Conservation (phyloP, 2,113 vertebrate species). For the Cephalopterus ornatus region DNA sequence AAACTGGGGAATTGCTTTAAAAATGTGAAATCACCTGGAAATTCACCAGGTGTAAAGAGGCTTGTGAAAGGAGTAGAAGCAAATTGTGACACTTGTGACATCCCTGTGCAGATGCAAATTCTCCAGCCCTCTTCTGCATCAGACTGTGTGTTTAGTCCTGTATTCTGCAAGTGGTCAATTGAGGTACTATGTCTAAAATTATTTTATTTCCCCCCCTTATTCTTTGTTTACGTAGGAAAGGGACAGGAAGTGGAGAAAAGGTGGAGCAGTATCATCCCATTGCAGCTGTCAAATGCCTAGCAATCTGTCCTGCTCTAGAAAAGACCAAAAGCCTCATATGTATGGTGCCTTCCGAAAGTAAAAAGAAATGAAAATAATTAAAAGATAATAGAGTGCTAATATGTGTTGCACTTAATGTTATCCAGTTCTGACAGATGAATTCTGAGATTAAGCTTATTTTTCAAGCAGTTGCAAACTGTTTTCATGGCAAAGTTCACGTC, state of each 20-base stretch:
- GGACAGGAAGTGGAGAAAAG: not conserved
- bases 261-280: not conserved
- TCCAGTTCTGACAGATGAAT: not conserved
- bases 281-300: not conserved
- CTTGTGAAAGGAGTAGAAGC: not conserved
- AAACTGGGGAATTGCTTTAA: not conserved
- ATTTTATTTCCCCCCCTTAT: not conserved
- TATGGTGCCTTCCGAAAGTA: not conserved
- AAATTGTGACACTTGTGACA: not conserved
- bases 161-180: not conserved
- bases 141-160: not conserved
- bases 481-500: not conserved
- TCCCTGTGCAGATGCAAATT: not conserved
- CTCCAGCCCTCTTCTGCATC: not conserved
- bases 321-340: not conserved
- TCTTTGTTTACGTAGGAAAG: not conserved
- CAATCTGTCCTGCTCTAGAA: not conserved
- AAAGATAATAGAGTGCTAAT: not conserved
- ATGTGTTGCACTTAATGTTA: not conserved
- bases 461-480: not conserved
- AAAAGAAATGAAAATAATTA: not conserved
- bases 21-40: not conserved
- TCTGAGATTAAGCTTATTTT: not conserved
- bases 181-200: not conserved
- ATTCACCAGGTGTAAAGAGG: not conserved